phyloP scores from a whole-genome alignment of 2,888 invertebrate species.

The Sarcophaga caerulescens region DNA sequence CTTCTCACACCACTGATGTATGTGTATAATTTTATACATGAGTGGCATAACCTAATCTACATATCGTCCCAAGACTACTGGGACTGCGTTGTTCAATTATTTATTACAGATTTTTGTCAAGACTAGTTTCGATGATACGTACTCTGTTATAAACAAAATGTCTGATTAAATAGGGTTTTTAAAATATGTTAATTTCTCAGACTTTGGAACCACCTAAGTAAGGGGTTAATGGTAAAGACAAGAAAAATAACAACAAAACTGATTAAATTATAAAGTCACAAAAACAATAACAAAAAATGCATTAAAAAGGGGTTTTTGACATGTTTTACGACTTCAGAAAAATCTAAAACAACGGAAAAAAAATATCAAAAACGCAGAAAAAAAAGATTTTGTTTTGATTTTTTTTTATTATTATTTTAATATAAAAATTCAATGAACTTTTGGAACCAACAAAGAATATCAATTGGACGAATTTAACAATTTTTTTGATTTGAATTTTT shows the following conservation, averaged over 20 bases:
- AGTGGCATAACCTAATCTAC: no score
- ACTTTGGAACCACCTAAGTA: neutral
- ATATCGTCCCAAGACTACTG: no score
- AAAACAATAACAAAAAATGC: slow-evolving; percentile 22
- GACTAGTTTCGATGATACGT: no score
- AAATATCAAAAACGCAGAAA: slow-evolving; percentile 46
- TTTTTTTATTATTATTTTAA: slow-evolving; percentile 11
- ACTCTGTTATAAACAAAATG: no score
- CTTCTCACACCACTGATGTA: no score
- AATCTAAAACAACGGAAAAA: slow-evolving; percentile 52
- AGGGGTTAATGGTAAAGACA: slow-evolving; percentile 31
- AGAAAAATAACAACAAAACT: slow-evolving; percentile 10
- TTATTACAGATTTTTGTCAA: no score
- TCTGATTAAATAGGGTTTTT: neutral
- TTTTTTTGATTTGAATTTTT: neutral
- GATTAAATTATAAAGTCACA: slow-evolving; percentile 35
- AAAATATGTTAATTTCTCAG: neutral
- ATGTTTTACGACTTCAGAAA: slow-evolving; percentile 60
- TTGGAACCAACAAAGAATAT: slow-evolving; percentile 59
- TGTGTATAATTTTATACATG: no score
- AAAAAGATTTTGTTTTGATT: slow-evolving; percentile 38
- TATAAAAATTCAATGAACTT: slow-evolving; percentile 56
- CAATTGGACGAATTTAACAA: slow-evolving; percentile 28
- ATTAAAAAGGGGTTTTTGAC: slow-evolving; percentile 56
- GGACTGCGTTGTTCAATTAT: no score